Evolutionary conservation across 2,113 vertebrate species (phyloP).

Genomic region (Rhodinocichla rosea): DNA sequence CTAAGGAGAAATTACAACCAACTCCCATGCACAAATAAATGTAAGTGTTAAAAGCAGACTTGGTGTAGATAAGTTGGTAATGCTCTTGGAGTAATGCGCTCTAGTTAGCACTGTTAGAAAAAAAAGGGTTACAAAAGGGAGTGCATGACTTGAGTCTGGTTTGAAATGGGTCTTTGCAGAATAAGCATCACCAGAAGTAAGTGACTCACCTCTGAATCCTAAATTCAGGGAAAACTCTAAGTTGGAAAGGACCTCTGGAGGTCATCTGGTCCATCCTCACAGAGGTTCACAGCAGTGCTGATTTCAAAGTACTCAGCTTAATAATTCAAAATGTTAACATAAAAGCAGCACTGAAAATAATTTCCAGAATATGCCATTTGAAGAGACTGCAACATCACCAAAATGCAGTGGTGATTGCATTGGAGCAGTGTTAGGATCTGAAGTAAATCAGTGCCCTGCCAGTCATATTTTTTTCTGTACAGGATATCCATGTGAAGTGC

Average conservation of each 20-base stretch:
- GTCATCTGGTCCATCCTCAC: background rate
- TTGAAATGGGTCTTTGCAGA: background rate
- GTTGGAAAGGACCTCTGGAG: background rate
- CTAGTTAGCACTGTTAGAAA: background rate
- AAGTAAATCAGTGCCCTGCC: background rate
- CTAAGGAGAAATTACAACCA: background rate
- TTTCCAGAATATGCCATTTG: background rate
- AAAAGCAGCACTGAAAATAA: background rate
- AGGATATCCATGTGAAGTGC: background rate
- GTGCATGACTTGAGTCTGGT: background rate
- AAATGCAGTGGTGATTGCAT: background rate
- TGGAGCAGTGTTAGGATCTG: background rate
- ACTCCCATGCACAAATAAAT: background rate
- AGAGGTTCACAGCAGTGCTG: background rate
- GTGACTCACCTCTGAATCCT: constrained; percentile 1
- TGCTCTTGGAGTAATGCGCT: background rate
- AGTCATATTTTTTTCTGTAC: background rate
- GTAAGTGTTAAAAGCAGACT: constrained; percentile 3
- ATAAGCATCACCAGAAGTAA: constrained; percentile 22
- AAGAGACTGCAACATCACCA: background rate
- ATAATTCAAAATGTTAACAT: constrained; percentile 3
- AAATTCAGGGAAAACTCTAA: background rate
- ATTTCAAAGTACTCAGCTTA: background rate
- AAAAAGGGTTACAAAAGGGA: background rate
- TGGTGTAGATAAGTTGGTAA: background rate